Evolutionary conservation across 2,113 vertebrate genomes (phyloP).

Genomic region (Percina caprodes): DNA sequence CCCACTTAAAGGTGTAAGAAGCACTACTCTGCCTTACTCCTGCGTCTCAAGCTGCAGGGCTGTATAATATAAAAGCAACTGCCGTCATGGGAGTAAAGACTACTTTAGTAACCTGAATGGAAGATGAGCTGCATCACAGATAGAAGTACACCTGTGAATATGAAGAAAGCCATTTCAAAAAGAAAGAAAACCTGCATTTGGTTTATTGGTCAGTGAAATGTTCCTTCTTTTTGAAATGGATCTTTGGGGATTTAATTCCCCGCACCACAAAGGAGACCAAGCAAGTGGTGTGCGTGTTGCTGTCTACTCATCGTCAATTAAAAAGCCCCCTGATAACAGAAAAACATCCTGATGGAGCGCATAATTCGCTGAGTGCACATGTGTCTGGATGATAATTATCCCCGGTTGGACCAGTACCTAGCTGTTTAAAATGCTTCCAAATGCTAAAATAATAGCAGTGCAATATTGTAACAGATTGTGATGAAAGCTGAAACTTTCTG

Average conservation of each 20-base stretch:
- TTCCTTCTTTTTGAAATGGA: too few relatives aligned
- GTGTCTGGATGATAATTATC: slow-evolving; percentile 18
- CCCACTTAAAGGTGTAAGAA: slow-evolving; percentile 36
- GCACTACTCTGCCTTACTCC: slow-evolving; percentile 73
- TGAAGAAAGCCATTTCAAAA: neutral
- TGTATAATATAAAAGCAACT: slow-evolving; percentile 19
- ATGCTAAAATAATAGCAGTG: slow-evolving; percentile 29
- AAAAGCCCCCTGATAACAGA: neutral
- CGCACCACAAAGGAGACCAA: too few relatives aligned
- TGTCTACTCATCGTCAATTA: too few relatives aligned
- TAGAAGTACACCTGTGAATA: neutral
- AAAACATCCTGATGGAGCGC: slow-evolving; percentile 1
- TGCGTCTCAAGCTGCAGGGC: slow-evolving; percentile 73
- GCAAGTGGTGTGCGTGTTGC: too few relatives aligned
- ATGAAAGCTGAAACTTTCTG: slow-evolving; percentile 9
- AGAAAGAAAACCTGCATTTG: too few relatives aligned
- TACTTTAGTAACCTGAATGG: slow-evolving; percentile 2
- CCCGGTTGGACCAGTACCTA: slow-evolving; percentile 38
- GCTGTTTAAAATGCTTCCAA: slow-evolving; percentile 41
- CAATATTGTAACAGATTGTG: slow-evolving; percentile 13
- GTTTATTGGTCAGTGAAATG: too few relatives aligned
- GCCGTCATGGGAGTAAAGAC: neutral
- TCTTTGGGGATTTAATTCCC: too few relatives aligned
- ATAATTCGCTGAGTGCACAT: neutral
- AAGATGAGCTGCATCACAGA: slow-evolving; percentile 1